Base-by-base conservation (phyloP, 2,888 invertebrate genomes). In the Sylvicola fuscatus region DNA sequence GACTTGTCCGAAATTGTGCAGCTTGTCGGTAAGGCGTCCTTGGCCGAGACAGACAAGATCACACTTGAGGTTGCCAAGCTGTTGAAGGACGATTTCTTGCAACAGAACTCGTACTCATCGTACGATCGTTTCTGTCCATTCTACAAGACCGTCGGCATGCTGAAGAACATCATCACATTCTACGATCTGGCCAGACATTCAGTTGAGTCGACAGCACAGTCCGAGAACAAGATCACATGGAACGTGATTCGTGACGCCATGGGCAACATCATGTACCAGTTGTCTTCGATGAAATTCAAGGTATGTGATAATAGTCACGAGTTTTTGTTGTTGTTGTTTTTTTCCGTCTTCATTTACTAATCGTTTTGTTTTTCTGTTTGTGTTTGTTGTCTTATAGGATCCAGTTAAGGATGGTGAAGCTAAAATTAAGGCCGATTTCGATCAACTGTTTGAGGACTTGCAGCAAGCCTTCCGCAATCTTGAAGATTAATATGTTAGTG, bases 1-100 rank as follows among this genome's bases (percentile, higher is more conserved):
- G 98, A 99, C 63, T 66, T 99, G 49, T 92, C 95, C 0, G 98
- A 99, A 75, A 99, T 99, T 61, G 98, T 99, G 49, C 98, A 99
- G 62, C 67, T 98, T 47, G 98, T 99, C 45, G 98, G 98, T 54
- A 99, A 99, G 66, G 93, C 92, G 17, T 95, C 95, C 1, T 69
- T 99, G 42, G 97, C 98, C 6, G 98, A 99, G 65, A 81, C 89
- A 17, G 98, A 98, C 63, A 99, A 99, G 65, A 95, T 99, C 60
- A 98, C 97, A 0, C 70, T 99, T 40, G 98, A 99, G 66, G 90
- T 99, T 32, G 95, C 97, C 48, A 93, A 92, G 61, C 66, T 99
- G 47, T 70, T 99, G 42, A 97, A 98, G 59, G 98, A 99, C 58
- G 98, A 99, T 66, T 99, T 97, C 71, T 64, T 99, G 53, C 98